Conservation (phyloP, 2,113 vertebrate species). For the Blennius ocellaris region DNA sequence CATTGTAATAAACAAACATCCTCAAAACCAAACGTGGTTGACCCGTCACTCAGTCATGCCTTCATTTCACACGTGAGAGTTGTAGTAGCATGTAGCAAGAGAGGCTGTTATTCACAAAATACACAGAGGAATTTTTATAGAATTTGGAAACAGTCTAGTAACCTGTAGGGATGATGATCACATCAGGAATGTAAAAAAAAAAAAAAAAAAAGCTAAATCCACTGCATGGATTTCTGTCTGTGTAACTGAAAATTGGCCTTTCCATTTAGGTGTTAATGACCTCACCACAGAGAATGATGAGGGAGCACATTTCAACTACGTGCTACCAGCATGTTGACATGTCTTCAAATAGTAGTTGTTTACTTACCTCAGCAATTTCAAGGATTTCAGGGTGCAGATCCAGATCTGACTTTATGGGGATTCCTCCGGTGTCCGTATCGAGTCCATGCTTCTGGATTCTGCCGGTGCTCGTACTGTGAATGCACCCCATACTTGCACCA, state of each 20-base stretch:
- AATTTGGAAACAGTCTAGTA: constrained; percentile 19
- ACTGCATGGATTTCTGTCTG: too few relatives aligned
- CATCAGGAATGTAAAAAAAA: too few relatives aligned
- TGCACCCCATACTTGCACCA: constrained; percentile 79
- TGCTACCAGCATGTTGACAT: not conserved
- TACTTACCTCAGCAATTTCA: constrained; percentile 72
- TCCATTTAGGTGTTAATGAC: not conserved
- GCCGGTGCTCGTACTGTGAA: constrained; percentile 61
- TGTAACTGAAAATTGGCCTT: not conserved
- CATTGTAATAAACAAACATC: not conserved
- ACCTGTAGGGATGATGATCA: constrained; percentile 1
- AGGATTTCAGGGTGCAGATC: constrained; percentile 67
- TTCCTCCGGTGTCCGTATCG: constrained; percentile 39
- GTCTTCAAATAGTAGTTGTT: not conserved
- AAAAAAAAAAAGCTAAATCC: too few relatives aligned
- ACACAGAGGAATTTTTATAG: constrained; percentile 7
- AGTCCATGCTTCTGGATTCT: constrained; percentile 37
- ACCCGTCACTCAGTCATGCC: not conserved
- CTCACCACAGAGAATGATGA: too few relatives aligned
- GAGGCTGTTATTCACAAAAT: constrained; percentile 13
- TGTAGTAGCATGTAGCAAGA: constrained; percentile 19
- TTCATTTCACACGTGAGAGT: not conserved
- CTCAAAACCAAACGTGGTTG: not conserved
- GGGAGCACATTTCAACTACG: not conserved
- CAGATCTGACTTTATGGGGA: constrained; percentile 32